These are phyloP conservation scores for Sebastes jordani DNA, from an alignment of 2,797 vertebrate genomes.

Conservation along the genomic window DNA sequence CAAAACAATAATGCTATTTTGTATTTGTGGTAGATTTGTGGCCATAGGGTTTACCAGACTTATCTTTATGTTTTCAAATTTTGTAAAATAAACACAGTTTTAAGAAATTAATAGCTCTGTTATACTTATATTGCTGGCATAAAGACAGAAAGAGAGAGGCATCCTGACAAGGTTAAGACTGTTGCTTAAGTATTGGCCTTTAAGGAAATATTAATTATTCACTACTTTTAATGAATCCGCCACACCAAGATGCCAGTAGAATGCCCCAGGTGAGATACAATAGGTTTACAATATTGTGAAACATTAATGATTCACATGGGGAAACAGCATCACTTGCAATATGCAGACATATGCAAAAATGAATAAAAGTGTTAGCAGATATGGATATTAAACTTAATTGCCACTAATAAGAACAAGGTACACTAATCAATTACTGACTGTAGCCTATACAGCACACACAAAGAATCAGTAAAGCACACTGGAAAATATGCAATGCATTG, in stretches of 20 bases:
- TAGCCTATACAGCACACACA: background rate
- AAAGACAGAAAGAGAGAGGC: background rate
- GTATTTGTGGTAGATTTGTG: background rate
- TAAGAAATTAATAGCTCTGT: background rate
- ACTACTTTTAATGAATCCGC: slow-evolving; percentile 34
- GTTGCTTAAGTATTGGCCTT: slow-evolving; percentile 6
- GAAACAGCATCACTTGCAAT: background rate
- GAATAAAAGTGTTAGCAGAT: background rate
- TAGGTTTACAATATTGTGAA: slow-evolving; percentile 16
- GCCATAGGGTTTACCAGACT: background rate
- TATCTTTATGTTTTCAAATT: background rate
- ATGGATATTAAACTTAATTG: background rate
- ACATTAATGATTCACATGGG: slow-evolving; percentile 14
- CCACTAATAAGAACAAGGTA: background rate
- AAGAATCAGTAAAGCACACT: background rate
- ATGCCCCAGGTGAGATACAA: slow-evolving; percentile 29
- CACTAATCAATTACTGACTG: background rate
- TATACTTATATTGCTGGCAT: background rate
- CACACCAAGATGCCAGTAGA: slow-evolving; percentile 3
- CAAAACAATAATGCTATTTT: background rate
- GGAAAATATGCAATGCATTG: background rate
- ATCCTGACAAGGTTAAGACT: background rate
- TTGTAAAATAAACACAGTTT: background rate
- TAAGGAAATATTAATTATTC: slow-evolving; percentile 34
- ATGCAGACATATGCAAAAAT: background rate